Base-by-base conservation (phyloP, 2,113 vertebrate species). In the human (Homo sapiens) region DNA sequence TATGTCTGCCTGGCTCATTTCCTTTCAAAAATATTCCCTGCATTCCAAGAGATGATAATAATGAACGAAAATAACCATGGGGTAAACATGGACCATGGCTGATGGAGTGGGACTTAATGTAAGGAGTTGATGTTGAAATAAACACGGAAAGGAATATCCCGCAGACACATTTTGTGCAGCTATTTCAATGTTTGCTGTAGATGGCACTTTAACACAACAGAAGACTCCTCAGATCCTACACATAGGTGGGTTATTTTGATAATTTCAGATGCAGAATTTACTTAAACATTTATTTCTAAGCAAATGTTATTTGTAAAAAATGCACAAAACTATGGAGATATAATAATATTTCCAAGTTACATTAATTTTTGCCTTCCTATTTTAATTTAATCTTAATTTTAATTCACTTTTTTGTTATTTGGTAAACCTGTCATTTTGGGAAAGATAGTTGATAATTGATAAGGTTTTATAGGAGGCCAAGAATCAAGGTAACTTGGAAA, bases 1-100 rank as follows among this genome's bases (percentile, higher is more conserved):
- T 97, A 98, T 93, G 89, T 97, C 96, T 97, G 97, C 95, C 94
- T 97, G 96, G 96, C 85, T 97, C 97, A 97, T 98, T 97, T 98
- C 97, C 95, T 96, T 97, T 98, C 96, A 96, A 94, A 97, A 97
- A 96, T 97, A 98, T 94, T 95, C 72, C 84, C 75, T 96, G 90
- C 72, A 96, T 97, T 96, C 97, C 95, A 96, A 96, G 95, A 96
- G 94, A 96, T 95, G 87, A 78, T 96, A 98, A 96, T 97, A 97
- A 90, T 97, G 96, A 93, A 79, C 93, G 85, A 96, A 95, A 97
- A 97, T 95, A 96, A 96, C 96, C 83, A 72, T 7, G 30, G 75
- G 81, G 43, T 91, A 95, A 96, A 97, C 97, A 94, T 84, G 96
- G 96, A 92, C 86, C 40, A 5, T n/a, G 64, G 83, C n/a, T 81